A percentile compares a stretch with the other conserved stretches of the same genome.
phyloP scores from a whole-genome alignment of 2,888 invertebrate species.

The Clistopyga incitator region DNA sequence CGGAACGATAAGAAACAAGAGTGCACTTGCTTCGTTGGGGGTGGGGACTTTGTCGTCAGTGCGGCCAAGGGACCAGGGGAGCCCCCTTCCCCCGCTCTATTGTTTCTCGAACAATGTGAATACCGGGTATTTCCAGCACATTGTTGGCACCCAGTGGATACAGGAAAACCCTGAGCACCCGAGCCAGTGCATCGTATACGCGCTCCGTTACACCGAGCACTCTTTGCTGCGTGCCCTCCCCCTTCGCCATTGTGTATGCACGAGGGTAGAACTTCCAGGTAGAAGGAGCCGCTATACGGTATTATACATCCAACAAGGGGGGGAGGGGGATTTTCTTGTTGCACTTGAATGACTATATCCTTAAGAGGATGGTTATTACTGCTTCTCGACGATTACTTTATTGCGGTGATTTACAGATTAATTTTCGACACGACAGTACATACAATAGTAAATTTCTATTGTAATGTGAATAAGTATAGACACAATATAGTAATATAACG shows the following conservation, averaged over 20 bases:
- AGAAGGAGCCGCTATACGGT: conserved; percentile 45
- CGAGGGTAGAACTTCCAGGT: conserved; percentile 49
- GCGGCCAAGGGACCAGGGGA: conserved; percentile 13
- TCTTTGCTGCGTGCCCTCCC: conserved; percentile 11
- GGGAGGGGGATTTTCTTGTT: conserved; percentile 5
- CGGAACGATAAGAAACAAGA: conserved; percentile 74
- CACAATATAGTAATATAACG: conserved; percentile 10
- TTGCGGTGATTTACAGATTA: conserved; percentile 74
- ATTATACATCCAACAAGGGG: conserved; percentile 5
- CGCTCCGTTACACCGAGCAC: conserved; percentile 52
- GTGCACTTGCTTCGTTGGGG: conserved; percentile 72
- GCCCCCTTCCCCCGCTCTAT: conserved; percentile 57
- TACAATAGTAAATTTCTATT: conserved; percentile 14
- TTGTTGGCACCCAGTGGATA: conserved; percentile 37
- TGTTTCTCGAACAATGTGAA: conserved; percentile 76
- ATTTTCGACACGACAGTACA: conserved; percentile 64
- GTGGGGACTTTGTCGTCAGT: conserved; percentile 5
- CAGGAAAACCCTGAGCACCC: conserved; percentile 51
- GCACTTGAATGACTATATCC: conserved; percentile 43
- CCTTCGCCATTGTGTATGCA: conserved; percentile 38
- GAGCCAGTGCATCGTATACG: conserved; percentile 44
- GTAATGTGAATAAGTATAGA: neutral
- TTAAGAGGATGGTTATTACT: conserved; percentile 35
- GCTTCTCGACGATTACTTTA: conserved; percentile 72
- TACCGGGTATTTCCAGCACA: conserved; percentile 71